A percentile compares a stretch with the other conserved stretches of the same genome.
Evolutionary conservation across 1,140 invertebrate genomes (phyloP).

Genomic region (Zaprionus gabonicus): DNA sequence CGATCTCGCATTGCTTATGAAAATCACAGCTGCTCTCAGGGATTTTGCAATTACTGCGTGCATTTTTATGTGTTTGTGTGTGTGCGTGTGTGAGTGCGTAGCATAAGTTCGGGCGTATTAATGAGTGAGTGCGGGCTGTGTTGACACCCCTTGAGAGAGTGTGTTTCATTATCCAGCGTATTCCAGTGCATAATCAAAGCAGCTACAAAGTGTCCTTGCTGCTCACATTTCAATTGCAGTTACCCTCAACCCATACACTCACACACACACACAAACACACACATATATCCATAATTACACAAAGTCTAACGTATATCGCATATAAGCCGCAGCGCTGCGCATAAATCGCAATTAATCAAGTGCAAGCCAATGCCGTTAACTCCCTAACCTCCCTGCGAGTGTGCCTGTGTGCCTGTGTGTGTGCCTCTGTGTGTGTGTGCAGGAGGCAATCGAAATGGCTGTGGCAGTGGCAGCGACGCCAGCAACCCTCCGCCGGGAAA

Average conservation of each 20-base stretch:
- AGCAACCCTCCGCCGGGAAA: constrained; percentile 42
- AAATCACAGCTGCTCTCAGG: constrained; percentile 40
- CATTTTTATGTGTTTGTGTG: constrained; percentile 3
- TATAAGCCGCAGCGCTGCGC: constrained; percentile 68
- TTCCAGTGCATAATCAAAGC: constrained; percentile 33
- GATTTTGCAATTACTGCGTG: not conserved
- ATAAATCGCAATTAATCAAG: constrained; percentile 83
- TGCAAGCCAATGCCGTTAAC: constrained; percentile 76
- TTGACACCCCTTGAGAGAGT: constrained; percentile 34
- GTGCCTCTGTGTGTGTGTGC: constrained; percentile 12
- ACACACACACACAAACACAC: constrained; percentile 33
- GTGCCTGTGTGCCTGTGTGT: not conserved
- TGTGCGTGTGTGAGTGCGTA: constrained; percentile 20
- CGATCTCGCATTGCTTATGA: constrained; percentile 39
- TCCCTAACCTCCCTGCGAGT: constrained; percentile 27
- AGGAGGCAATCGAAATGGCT: constrained; percentile 32
- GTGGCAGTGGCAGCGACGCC: not conserved
- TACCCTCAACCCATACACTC: constrained; percentile 56
- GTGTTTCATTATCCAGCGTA: constrained; percentile 31
- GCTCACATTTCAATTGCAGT: constrained; percentile 56
- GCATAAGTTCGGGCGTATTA: constrained; percentile 52
- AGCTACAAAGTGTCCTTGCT: constrained; percentile 47
- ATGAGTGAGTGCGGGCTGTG: constrained; percentile 29
- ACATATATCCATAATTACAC: constrained; percentile 60
- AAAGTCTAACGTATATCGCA: constrained; percentile 65